Conservation (phyloP, 2,797 vertebrate genomes). For the Champsocephalus gunnari region DNA sequence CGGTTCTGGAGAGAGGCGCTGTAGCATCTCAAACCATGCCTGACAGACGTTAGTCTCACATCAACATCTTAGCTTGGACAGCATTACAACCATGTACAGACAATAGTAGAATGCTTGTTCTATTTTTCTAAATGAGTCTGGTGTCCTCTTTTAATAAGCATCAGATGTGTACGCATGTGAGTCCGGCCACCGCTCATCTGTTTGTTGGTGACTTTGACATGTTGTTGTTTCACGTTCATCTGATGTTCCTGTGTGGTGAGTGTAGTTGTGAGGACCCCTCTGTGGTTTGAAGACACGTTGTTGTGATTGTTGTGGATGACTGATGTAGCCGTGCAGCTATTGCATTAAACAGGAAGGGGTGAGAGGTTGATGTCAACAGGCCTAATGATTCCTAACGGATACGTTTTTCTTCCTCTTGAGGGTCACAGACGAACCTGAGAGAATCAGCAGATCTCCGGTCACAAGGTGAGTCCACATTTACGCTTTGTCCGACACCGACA, state of each 20-base stretch:
- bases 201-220: constrained; percentile 25
- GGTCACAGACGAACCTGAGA: constrained; percentile 99
- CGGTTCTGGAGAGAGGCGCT: no score
- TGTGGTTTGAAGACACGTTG: constrained; percentile 34
- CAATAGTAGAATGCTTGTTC: neutral
- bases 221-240: constrained; percentile 45
- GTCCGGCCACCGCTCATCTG: constrained; percentile 11
- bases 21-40: neutral
- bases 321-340: constrained; percentile 38
- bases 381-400: constrained; percentile 79
- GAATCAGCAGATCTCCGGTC: constrained; percentile 98
- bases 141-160: neutral
- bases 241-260: constrained; percentile 42
- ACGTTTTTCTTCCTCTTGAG: constrained; percentile 86
- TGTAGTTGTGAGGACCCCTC: constrained; percentile 35
- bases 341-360: constrained; percentile 8
- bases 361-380: constrained; percentile 4
- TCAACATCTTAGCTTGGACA: neutral
- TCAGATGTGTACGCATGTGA: constrained; percentile 1
- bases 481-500: neutral
- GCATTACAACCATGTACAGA: neutral
- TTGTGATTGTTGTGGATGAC: constrained; percentile 25
- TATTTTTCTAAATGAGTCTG: neutral
- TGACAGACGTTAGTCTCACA: neutral
- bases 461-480: constrained; percentile 87